A percentile compares a stretch with the other conserved stretches of the same genome.
These are phyloP conservation scores for Cynoglossus semilaevis DNA, from an alignment of 2,113 vertebrate genomes.

Conservation along the genomic window DNA sequence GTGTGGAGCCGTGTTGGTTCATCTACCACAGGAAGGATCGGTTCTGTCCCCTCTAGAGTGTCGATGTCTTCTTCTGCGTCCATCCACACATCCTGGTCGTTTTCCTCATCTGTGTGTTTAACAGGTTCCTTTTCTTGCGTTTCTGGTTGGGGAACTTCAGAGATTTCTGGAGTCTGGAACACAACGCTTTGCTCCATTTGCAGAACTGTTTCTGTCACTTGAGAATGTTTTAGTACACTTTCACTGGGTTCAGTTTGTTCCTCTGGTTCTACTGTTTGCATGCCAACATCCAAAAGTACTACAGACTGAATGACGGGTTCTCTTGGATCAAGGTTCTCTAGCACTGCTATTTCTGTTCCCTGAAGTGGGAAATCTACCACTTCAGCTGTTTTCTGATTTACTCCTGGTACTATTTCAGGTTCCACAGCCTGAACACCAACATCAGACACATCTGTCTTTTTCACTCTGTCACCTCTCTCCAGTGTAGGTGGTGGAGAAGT, in stretches of 20 bases:
- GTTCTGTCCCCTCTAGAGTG: slow-evolving; percentile 5
- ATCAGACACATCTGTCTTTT: slow-evolving; percentile 12
- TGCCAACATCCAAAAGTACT: not conserved
- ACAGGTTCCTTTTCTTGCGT: slow-evolving; percentile 3
- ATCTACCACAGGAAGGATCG: not conserved
- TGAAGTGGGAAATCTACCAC: slow-evolving; percentile 8
- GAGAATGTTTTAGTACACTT: slow-evolving; percentile 10
- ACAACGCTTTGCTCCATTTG: slow-evolving; percentile 14
- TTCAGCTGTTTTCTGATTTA: slow-evolving; percentile 7
- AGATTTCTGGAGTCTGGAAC: slow-evolving; percentile 1
- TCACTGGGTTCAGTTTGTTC: slow-evolving; percentile 33
- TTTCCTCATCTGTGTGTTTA: slow-evolving; percentile 46
- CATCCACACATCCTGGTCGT: slow-evolving; percentile 69
- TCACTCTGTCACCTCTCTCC: slow-evolving; percentile 14
- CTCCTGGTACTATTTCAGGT: not conserved
- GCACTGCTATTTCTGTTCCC: slow-evolving; percentile 22
- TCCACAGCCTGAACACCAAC: slow-evolving; percentile 23
- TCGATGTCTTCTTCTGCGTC: slow-evolving; percentile 65
- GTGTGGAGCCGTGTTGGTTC: not conserved
- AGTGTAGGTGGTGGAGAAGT: not conserved
- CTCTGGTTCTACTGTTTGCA: slow-evolving; percentile 14
- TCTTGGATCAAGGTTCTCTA: not conserved
- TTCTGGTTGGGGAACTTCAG: slow-evolving; percentile 9
- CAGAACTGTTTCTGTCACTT: slow-evolving; percentile 12
- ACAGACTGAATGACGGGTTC: not conserved